A percentile compares a stretch with the other conserved stretches of the same genome.
phyloP scores from a whole-genome alignment of 2,797 vertebrate genomes.

The Oophaga sylvatica region DNA sequence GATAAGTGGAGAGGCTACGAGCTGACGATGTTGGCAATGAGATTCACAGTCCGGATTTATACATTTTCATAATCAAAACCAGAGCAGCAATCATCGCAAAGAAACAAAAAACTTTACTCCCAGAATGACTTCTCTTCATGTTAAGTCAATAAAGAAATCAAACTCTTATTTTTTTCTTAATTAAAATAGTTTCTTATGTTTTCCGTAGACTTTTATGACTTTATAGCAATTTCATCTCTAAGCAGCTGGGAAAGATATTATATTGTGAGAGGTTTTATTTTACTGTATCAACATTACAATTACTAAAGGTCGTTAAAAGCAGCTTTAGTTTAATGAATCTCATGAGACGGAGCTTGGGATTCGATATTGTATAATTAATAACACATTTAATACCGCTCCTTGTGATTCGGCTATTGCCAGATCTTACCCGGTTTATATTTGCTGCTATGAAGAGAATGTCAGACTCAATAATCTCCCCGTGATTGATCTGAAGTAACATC shows the following conservation, averaged over 20 bases:
- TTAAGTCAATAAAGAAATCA: background rate
- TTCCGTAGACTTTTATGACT: slow-evolving; percentile 11
- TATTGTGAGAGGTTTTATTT: slow-evolving; percentile 3
- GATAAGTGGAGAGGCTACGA: too few species aligned
- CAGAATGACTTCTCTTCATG: background rate
- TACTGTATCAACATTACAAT: background rate
- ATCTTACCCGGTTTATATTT: background rate
- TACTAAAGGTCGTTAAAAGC: slow-evolving; percentile 38
- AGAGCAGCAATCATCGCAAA: background rate
- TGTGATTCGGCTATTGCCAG: background rate
- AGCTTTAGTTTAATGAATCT: background rate
- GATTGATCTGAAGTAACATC: slow-evolving; percentile 16
- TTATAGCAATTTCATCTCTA: slow-evolving; percentile 15
- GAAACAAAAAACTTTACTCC: background rate
- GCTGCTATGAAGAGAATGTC: slow-evolving; percentile 10
- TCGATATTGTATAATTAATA: slow-evolving; percentile 9
- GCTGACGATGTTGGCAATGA: too few species aligned
- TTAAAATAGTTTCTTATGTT: slow-evolving; percentile 21
- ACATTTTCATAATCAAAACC: background rate
- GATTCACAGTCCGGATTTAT: background rate
- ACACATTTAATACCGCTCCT: slow-evolving; percentile 14
- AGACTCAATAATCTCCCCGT: slow-evolving; percentile 2
- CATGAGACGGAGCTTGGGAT: background rate
- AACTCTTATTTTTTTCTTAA: slow-evolving; percentile 10
- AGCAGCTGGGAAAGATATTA: slow-evolving; percentile 4